Evolutionary conservation across 2,888 invertebrate species (phyloP), one percentile per base, ranked within the genome.

Genomic region (Rhagium mordax): DNA sequence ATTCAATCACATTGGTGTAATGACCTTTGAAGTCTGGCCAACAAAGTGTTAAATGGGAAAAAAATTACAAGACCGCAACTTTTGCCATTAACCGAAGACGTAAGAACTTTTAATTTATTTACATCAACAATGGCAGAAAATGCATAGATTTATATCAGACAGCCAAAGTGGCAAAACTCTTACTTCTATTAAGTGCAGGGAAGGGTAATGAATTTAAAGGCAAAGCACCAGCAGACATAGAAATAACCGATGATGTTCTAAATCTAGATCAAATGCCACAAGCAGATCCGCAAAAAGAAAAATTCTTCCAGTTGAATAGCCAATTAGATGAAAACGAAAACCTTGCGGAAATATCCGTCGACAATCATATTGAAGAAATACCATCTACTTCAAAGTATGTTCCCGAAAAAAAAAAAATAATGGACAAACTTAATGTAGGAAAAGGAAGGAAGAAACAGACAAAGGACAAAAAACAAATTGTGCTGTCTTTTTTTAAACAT

Each of bases 21-120:
- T n/a, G n/a, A n/a, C n/a, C n/a, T n/a, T n/a, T n/a, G n/a, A n/a
- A n/a, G n/a, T n/a, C n/a, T n/a, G n/a, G n/a, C n/a, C n/a, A n/a
- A n/a, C n/a, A n/a, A n/a, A n/a, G n/a, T n/a, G n/a, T n/a, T 81
- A 5, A 78, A 77, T 21, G 80, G 79, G 53, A 76, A 62, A 60
- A 71, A 76, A 8, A 71, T 74, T 70, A 65, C 71, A 48, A 78
- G 73, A 66, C 74, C 77, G 6, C 49, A 47, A 49, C 15, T 60
- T 48, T 57, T 81, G 41, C 81, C 78, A 18, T 62, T 81, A 29
- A 74, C 79, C 15, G 59, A 61, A 18, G 80, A 80, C 67, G 68
- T 81, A 13, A 61, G 60, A 51, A 18, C 49, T n/a, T 75, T 80
- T 20, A 69, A 79, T 57, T 48, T 51, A 65, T 71, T 71, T 57